Conservation (phyloP, 2,797 vertebrate genomes). For the Macropus fuliginosus region DNA sequence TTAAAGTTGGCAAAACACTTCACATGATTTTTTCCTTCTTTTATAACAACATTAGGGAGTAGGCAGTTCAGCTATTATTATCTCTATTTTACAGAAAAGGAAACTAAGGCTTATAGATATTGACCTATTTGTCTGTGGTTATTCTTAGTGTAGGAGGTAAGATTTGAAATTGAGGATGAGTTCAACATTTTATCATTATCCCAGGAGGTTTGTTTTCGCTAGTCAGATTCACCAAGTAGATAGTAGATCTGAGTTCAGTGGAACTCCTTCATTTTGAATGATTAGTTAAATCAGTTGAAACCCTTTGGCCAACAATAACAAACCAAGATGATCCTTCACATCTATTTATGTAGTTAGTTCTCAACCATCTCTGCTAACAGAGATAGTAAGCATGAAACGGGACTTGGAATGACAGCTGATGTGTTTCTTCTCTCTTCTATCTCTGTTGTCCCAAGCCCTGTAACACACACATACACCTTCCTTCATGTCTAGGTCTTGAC, state of each 20-base stretch:
- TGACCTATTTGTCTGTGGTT: neutral
- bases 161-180: neutral
- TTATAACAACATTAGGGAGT: neutral
- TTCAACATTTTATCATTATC: neutral
- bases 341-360: neutral
- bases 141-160: neutral
- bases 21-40: neutral
- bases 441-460: neutral
- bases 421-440: neutral
- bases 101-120: neutral
- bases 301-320: neutral
- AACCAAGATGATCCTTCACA: neutral
- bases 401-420: neutral
- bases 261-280: neutral
- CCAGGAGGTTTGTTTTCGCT: neutral
- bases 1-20: neutral
- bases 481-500: neutral
- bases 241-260: neutral
- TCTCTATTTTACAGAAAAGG: neutral
- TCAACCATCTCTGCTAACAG: constrained; percentile 30
- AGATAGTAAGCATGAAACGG: neutral
- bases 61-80: neutral
- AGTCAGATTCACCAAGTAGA: neutral
- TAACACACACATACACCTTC: neutral
- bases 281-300: neutral